A percentile compares a stretch with the other conserved stretches of the same genome.
Evolutionary conservation across 1,140 invertebrate species (phyloP).

Genomic region (Drosophila takahashii): DNA sequence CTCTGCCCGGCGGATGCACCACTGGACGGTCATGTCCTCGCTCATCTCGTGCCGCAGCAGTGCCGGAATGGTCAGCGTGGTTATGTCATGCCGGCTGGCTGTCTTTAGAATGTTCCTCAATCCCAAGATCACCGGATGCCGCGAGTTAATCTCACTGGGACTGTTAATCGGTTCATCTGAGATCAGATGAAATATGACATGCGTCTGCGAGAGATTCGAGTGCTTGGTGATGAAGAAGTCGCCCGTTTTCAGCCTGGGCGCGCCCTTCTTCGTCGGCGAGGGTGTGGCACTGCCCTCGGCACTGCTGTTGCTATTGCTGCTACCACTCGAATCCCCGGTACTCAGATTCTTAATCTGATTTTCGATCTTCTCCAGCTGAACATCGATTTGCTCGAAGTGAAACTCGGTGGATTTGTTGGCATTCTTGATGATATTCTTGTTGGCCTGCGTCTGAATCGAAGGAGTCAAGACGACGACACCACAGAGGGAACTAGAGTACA

Average conservation of each 20-base stretch:
- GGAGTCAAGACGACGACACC: slow-evolving; percentile 94
- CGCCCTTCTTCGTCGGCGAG: slow-evolving; percentile 66
- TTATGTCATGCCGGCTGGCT: slow-evolving; percentile 96
- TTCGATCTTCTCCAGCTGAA: slow-evolving; percentile 92
- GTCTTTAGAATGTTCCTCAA: slow-evolving; percentile 97
- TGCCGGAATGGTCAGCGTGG: slow-evolving; percentile 96
- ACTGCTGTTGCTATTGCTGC: slow-evolving; percentile 48
- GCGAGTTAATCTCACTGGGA: slow-evolving; percentile 95
- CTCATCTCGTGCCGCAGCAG: slow-evolving; percentile 96
- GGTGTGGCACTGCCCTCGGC: slow-evolving; percentile 52
- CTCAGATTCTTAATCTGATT: slow-evolving; percentile 85
- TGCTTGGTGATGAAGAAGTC: slow-evolving; percentile 98
- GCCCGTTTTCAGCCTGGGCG: slow-evolving; percentile 90
- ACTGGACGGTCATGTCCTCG: slow-evolving; percentile 98
- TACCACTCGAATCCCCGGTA: slow-evolving; percentile 57
- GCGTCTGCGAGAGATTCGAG: slow-evolving; percentile 97
- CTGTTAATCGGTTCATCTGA: slow-evolving; percentile 89
- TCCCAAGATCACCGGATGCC: slow-evolving; percentile 97
- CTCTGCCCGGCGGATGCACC: slow-evolving; percentile 98
- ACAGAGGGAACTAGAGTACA: slow-evolving; percentile 96
- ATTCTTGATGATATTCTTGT: slow-evolving; percentile 80
- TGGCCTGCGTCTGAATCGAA: slow-evolving; percentile 85
- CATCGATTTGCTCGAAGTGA: slow-evolving; percentile 86
- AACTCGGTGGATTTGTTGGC: slow-evolving; percentile 84
- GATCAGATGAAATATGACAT: slow-evolving; percentile 97